Evolutionary conservation across 1,140 invertebrate genomes (phyloP), one percentile per base, ranked within the genome.

Genomic region (Linepithema humile): DNA sequence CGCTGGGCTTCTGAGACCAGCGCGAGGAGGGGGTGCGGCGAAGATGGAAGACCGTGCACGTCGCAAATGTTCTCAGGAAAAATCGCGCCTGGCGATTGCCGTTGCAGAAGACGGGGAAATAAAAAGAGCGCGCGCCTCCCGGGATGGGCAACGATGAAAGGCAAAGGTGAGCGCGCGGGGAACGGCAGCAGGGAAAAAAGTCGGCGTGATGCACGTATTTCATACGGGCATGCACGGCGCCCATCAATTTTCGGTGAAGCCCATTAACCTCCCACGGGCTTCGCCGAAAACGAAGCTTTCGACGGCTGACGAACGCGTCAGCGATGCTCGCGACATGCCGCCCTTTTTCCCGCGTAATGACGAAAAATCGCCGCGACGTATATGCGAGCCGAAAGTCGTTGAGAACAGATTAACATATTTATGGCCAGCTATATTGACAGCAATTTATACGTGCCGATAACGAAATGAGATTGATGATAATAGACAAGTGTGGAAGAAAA

Each of bases 241-340:
- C 84, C 91, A 93, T 93, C 92, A 92, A 93, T 93, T 93, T 91
- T 92, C 89, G 87, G 87, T 90, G 75, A 93, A 93, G 89, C 91
- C 92, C 91, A 93, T 93, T 93, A 93, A 93, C 91, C 87, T 91
- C 83, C 83, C 69, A 48, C n/a, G 80, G 64, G 85, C 83, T 85
- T 86, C 83, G 74, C 55, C 59, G 48, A 80, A 80, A 80, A 80
- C 83, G 83, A 88, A 84, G 72, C 84, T 91, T 88, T 89, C 77
- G 73, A 70, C 38, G 48, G 45, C 62, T 35, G 72, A 84, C 64
- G 86, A 85, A 89, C 82, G 84, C 89, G 85, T 86, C 87, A 90
- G 86, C 89, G 78, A 88, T 90, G 86, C 89, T 85, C 88, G 69
- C 88, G 88, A 87, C 83, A 10, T 10, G 20, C 26, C 1, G 1